Evolutionary conservation across 2,797 vertebrate species (phyloP).

Genomic region (Tachyglossus aculeatus): DNA sequence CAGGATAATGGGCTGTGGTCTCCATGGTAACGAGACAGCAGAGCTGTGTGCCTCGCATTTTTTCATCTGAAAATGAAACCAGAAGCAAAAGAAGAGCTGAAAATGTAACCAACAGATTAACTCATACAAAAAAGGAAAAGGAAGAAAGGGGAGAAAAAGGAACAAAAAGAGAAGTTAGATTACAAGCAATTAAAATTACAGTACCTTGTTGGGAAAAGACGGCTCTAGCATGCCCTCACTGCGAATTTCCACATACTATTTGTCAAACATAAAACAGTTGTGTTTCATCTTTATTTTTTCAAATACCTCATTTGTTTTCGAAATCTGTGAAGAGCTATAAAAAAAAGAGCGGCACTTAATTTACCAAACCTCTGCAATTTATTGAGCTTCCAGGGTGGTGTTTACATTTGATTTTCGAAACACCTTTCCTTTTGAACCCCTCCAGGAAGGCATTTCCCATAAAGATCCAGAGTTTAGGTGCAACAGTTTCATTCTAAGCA

Average conservation of each 20-base stretch:
- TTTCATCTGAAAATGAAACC: slow-evolving; percentile 90
- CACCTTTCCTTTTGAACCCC: slow-evolving; percentile 18
- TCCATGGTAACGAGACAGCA: slow-evolving; percentile 95
- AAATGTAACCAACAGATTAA: slow-evolving; percentile 80
- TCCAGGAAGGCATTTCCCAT: background rate
- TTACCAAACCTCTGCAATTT: background rate
- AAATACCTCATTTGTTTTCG: slow-evolving; percentile 51
- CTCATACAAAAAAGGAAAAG: slow-evolving; percentile 42
- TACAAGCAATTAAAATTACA: slow-evolving; percentile 74
- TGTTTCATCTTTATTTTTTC: slow-evolving; percentile 15
- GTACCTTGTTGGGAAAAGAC: slow-evolving; percentile 26
- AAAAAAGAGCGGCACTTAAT: slow-evolving; percentile 23
- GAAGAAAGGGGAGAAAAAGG: slow-evolving; percentile 25
- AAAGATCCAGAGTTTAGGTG: background rate
- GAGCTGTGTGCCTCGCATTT: slow-evolving; percentile 87
- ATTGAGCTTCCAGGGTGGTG: slow-evolving; percentile 10
- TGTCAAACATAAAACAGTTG: slow-evolving; percentile 32
- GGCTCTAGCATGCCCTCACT: background rate
- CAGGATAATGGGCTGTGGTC: slow-evolving; percentile 96
- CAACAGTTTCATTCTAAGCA: slow-evolving; percentile 11
- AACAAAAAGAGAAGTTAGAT: slow-evolving; percentile 64
- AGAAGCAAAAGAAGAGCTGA: slow-evolving; percentile 80
- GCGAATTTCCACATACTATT: slow-evolving; percentile 36
- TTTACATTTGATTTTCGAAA: slow-evolving; percentile 36
- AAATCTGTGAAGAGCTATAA: slow-evolving; percentile 18